Conservation (phyloP, 2,113 vertebrate genomes). For the Phalacrocorax carbo region DNA sequence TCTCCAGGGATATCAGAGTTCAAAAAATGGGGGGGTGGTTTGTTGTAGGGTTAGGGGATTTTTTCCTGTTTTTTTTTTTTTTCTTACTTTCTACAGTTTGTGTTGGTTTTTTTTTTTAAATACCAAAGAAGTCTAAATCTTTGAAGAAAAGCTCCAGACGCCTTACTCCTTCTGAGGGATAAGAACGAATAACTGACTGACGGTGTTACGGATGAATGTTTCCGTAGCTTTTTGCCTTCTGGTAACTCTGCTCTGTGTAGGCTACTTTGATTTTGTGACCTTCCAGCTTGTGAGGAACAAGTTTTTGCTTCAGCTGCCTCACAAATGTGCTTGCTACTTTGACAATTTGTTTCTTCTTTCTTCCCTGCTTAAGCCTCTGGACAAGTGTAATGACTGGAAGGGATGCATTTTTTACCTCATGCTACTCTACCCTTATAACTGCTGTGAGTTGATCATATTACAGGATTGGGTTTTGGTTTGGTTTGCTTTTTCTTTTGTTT, state of each 20-base stretch:
- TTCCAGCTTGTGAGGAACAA: background rate
- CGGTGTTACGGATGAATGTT: background rate
- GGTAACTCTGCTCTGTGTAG: background rate
- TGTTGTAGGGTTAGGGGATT: background rate
- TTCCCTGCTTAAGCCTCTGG: constrained; percentile 43
- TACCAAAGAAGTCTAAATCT: background rate
- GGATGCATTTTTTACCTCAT: background rate
- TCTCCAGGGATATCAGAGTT: background rate
- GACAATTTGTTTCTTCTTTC: constrained; percentile 26
- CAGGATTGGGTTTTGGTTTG: background rate
- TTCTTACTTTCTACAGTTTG: background rate
- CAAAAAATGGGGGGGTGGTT: background rate
- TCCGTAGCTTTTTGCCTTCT: background rate
- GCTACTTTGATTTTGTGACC: background rate
- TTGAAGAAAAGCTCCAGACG: background rate
- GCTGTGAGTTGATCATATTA: constrained; percentile 32
- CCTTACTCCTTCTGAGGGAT: background rate
- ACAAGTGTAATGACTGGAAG: constrained; percentile 20
- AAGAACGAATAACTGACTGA: background rate
- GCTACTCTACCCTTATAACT: constrained; percentile 10
- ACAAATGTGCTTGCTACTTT: constrained; percentile 9
- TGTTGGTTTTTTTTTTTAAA: background rate
- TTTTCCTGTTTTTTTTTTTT: background rate
- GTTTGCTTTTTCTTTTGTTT: background rate
- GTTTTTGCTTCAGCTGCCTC: background rate